Percentiles rank a stretch among this genome's conserved stretches.
phyloP scores from a whole-genome alignment of 2,888 invertebrate genomes.

The Cheilosia soror region DNA sequence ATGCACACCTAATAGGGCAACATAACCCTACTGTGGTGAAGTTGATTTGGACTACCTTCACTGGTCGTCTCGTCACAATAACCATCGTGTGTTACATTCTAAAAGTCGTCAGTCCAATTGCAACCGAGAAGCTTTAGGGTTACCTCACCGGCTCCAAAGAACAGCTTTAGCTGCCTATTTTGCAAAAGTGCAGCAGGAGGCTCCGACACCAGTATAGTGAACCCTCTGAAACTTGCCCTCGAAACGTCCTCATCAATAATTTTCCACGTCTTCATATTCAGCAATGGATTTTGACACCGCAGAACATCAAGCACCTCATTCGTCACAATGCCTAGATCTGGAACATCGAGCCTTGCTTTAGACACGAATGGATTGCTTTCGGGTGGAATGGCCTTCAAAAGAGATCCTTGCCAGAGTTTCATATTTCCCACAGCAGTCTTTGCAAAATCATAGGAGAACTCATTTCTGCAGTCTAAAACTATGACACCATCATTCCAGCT shows the following conservation, averaged over 20 bases:
- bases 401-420: constrained; percentile 25
- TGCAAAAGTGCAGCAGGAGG: constrained; percentile 35
- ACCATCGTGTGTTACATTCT: not conserved
- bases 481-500: constrained; percentile 43
- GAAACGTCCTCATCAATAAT: constrained; percentile 26
- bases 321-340: constrained; percentile 16
- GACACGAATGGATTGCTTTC: not conserved
- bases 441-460: constrained; percentile 29
- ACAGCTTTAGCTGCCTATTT: constrained; percentile 21
- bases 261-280: constrained; percentile 40
- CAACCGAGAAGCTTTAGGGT: constrained; percentile 17
- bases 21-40: not conserved
- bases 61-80: not conserved
- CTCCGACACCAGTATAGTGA: constrained; percentile 4
- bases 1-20: not conserved
- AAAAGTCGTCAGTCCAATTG: constrained; percentile 1
- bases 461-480: constrained; percentile 53
- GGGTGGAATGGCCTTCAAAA: constrained; percentile 21
- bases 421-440: constrained; percentile 11
- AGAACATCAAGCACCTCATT: constrained; percentile 21
- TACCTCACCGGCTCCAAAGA: constrained; percentile 48
- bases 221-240: not conserved
- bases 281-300: constrained; percentile 30
- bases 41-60: not conserved
- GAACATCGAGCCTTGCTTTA: constrained; percentile 10